Conservation (phyloP, 1,140 invertebrate species). For the Hyles vespertilio region DNA sequence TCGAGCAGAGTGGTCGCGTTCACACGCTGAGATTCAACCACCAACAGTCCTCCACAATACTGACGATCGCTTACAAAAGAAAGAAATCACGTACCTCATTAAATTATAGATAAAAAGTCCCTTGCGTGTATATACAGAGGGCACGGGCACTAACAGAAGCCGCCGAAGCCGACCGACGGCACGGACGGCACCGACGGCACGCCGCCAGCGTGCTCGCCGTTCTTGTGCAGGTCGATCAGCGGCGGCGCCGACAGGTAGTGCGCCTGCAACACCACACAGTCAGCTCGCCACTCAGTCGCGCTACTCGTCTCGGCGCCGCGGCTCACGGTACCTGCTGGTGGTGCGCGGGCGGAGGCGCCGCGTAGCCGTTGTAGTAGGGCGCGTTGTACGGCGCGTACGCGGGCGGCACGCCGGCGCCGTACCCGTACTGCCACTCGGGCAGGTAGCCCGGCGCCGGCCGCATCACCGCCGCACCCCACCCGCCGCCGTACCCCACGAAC, state of each 20-base stretch:
- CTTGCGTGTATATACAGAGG: neutral
- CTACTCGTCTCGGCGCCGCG: no score
- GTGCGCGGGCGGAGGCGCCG: constrained; percentile 59
- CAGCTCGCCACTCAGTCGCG: no score
- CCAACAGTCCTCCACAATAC: constrained; percentile 9
- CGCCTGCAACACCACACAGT: constrained; percentile 33
- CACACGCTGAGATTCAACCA: constrained; percentile 11
- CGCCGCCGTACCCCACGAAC: constrained; percentile 69
- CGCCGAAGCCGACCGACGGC: constrained; percentile 71
- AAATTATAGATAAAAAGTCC: neutral
- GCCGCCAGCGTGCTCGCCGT: constrained; percentile 53
- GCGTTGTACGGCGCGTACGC: constrained; percentile 58
- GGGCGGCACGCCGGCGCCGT: constrained; percentile 35
- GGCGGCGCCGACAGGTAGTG: constrained; percentile 62
- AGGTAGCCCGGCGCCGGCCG: constrained; percentile 71
- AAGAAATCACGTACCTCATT: constrained; percentile 5
- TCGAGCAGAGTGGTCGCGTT: neutral
- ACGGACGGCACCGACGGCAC: constrained; percentile 54
- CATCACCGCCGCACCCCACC: constrained; percentile 66
- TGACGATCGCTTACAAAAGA: constrained; percentile 6
- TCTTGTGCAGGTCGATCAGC: constrained; percentile 67
- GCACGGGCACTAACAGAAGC: constrained; percentile 63
- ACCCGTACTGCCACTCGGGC: constrained; percentile 69
- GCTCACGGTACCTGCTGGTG: constrained; percentile 49
- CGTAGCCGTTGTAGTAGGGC: constrained; percentile 70